Evolutionary conservation across 2,113 vertebrate species (phyloP).

Genomic region (Axis porcinus): DNA sequence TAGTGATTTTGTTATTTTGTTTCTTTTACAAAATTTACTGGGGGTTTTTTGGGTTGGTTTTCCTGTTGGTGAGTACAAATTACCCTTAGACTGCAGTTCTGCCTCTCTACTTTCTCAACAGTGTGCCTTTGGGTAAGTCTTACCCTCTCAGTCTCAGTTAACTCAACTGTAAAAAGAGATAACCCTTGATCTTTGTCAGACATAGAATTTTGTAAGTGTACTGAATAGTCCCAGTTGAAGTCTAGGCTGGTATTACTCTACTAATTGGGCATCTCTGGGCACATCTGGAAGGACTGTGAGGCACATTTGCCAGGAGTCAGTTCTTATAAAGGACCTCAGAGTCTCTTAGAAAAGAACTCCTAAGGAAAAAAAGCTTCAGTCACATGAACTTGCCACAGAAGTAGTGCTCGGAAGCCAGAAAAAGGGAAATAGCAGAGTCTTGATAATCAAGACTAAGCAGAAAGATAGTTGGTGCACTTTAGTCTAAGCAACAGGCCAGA

Average conservation of each 20-base stretch:
- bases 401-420: not conserved
- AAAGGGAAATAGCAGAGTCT: not conserved
- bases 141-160: not conserved
- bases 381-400: not conserved
- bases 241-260: not conserved
- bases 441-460: not conserved
- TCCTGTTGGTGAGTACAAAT: not conserved
- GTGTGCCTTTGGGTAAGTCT: not conserved
- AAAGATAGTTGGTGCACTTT: not conserved
- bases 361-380: not conserved
- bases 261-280: not conserved
- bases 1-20: not conserved
- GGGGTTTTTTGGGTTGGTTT: not conserved
- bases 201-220: not conserved
- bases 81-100: not conserved
- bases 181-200: not conserved
- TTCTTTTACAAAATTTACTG: slow-evolving; percentile 14
- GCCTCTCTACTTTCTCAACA: not conserved
- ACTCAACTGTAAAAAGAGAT: not conserved
- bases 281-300: not conserved
- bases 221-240: not conserved
- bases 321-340: not conserved
- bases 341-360: not conserved
- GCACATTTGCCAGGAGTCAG: not conserved
- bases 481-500: not conserved